These are phyloP conservation scores for Electrona antarctica DNA, from an alignment of 2,113 vertebrate species.

Conservation along the genomic window DNA sequence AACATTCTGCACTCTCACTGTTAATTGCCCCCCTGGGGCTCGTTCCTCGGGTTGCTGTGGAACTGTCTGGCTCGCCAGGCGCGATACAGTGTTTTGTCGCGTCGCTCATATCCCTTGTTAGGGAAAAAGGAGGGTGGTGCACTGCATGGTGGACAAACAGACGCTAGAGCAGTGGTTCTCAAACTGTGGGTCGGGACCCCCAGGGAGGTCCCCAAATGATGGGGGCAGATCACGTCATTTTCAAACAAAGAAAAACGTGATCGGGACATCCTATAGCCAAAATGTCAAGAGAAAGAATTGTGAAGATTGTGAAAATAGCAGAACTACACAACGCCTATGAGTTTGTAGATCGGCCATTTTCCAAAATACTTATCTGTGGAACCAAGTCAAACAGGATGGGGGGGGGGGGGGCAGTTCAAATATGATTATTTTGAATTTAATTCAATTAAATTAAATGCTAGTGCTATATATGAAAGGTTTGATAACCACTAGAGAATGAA, in stretches of 20 bases:
- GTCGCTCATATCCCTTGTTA: conserved; percentile 71
- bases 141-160: not conserved
- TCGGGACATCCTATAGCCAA: too few species aligned
- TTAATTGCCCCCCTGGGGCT: conserved; percentile 81
- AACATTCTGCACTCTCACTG: conserved; percentile 79
- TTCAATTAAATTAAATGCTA: too few species aligned
- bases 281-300: too few species aligned
- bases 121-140: conserved; percentile 1
- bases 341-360: too few species aligned
- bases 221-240: too few species aligned
- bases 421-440: too few species aligned
- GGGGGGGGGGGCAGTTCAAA: not conserved
- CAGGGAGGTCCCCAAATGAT: too few species aligned
- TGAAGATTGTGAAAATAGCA: too few species aligned
- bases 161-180: not conserved
- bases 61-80: conserved; percentile 69
- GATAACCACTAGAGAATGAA: conserved; percentile 1
- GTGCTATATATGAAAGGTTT: too few species aligned
- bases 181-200: not conserved
- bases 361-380: too few species aligned
- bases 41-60: conserved; percentile 62
- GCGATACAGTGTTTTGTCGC: conserved; percentile 64
- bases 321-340: too few species aligned
- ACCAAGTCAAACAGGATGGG: not conserved
- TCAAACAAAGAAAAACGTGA: not conserved